Conservation (phyloP, 2,888 invertebrate genomes). For the Acleris sparsana region DNA sequence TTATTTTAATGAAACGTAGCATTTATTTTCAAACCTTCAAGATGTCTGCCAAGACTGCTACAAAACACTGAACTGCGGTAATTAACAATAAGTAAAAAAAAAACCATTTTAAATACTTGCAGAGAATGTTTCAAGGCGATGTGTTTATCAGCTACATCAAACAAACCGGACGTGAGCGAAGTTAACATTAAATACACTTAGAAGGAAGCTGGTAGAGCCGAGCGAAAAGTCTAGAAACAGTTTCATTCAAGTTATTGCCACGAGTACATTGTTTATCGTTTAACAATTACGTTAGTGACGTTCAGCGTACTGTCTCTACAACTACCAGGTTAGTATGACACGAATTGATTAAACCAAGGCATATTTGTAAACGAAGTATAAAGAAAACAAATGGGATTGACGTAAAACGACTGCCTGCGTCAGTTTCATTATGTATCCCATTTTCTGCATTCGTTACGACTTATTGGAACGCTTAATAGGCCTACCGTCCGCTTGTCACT, state of each 20-base stretch:
- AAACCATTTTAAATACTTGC: slow-evolving; percentile 53
- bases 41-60: slow-evolving; percentile 40
- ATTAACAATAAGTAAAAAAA: slow-evolving; percentile 59
- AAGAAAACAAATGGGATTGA: no score
- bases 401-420: no score
- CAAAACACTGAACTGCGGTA: slow-evolving; percentile 45
- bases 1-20: no score
- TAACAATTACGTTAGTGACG: neutral
- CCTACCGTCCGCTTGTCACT: no score
- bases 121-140: slow-evolving; percentile 63
- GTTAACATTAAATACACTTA: slow-evolving; percentile 16
- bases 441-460: no score
- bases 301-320: neutral
- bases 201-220: neutral
- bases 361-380: no score
- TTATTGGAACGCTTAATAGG: no score
- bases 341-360: no score
- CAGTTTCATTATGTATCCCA: no score
- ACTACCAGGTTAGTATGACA: neutral
- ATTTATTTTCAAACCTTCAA: neutral
- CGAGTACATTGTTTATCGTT: neutral
- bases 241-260: neutral
- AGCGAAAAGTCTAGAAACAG: slow-evolving; percentile 10
- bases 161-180: slow-evolving; percentile 18
- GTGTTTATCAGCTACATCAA: slow-evolving; percentile 41